phyloP scores from a whole-genome alignment of 2,888 invertebrate genomes.

The Apamea epomidion region DNA sequence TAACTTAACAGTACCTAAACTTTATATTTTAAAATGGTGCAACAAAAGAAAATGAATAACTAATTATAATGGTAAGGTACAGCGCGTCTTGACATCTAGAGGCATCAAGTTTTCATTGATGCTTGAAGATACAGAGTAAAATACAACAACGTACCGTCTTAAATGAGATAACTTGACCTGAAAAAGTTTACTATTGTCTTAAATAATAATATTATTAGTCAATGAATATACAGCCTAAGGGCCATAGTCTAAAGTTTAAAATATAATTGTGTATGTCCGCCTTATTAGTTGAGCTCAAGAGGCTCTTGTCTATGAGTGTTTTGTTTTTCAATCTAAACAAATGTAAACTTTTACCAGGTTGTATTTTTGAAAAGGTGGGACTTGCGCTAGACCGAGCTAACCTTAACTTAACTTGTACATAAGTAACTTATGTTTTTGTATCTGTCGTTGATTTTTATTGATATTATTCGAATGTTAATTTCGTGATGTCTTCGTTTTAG shows the following conservation, averaged over 20 bases:
- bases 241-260: constrained; percentile 32
- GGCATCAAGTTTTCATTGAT: constrained; percentile 69
- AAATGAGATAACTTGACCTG: constrained; percentile 47
- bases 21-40: constrained; percentile 69
- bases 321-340: background rate
- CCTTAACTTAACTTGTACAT: constrained; percentile 82
- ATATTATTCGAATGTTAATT: constrained; percentile 74
- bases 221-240: constrained; percentile 1
- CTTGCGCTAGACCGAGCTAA: constrained; percentile 75
- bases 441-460: constrained; percentile 78
- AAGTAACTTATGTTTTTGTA: constrained; percentile 78
- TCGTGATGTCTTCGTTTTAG: constrained; percentile 81
- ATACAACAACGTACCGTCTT: constrained; percentile 64
- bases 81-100: constrained; percentile 69
- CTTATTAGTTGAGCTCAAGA: background rate
- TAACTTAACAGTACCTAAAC: constrained; percentile 84
- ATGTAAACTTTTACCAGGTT: constrained; percentile 49
- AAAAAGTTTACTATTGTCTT: constrained; percentile 52
- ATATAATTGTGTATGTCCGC: background rate
- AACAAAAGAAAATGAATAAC: constrained; percentile 73
- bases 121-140: constrained; percentile 67
- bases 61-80: constrained; percentile 72
- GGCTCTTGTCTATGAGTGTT: background rate
- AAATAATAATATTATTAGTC: constrained; percentile 4
- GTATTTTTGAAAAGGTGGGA: constrained; percentile 78